These are phyloP conservation scores for Bradypodion ventrale DNA, from an alignment of 2,797 vertebrate genomes.

Conservation along the genomic window DNA sequence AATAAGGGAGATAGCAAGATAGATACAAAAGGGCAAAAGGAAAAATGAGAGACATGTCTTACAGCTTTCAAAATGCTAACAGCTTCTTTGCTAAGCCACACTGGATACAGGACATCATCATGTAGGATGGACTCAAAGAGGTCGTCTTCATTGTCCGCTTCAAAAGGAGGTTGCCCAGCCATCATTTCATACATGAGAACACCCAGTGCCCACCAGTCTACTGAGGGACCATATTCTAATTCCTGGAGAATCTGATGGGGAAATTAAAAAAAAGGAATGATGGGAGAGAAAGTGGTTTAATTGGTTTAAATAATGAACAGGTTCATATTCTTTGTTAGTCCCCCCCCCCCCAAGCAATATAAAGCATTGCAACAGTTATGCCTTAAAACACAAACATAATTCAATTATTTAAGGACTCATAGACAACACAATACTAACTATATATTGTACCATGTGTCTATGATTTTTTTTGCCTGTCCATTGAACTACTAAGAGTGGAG, in stretches of 20 bases:
- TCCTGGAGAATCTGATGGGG: slow-evolving; percentile 89
- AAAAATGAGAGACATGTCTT: slow-evolving; percentile 58
- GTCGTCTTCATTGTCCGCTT: slow-evolving; percentile 95
- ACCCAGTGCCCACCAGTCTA: slow-evolving; percentile 97
- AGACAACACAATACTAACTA: slow-evolving; percentile 1
- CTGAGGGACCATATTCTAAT: slow-evolving; percentile 92
- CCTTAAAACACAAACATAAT: too few relatives aligned
- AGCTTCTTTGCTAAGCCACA: slow-evolving; percentile 97
- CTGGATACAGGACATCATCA: slow-evolving; percentile 92
- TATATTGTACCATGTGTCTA: too few relatives aligned
- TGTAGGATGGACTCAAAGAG: slow-evolving; percentile 97
- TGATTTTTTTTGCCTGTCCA: too few relatives aligned
- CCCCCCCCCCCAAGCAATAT: too few relatives aligned
- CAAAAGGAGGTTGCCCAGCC: slow-evolving; percentile 95
- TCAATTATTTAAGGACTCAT: neutral
- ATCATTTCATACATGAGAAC: slow-evolving; percentile 99
- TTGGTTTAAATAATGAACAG: too few relatives aligned
- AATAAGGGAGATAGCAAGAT: slow-evolving; percentile 34
- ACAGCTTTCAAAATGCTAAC: slow-evolving; percentile 96
- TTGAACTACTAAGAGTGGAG: too few relatives aligned
- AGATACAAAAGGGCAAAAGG: neutral
- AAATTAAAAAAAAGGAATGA: neutral
- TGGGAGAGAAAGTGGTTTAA: slow-evolving; percentile 18
- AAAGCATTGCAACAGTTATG: too few relatives aligned
- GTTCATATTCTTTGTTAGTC: too few relatives aligned